These are phyloP conservation scores for Elephas maximus DNA, from an alignment of 2,113 vertebrate genomes.

Conservation along the genomic window DNA sequence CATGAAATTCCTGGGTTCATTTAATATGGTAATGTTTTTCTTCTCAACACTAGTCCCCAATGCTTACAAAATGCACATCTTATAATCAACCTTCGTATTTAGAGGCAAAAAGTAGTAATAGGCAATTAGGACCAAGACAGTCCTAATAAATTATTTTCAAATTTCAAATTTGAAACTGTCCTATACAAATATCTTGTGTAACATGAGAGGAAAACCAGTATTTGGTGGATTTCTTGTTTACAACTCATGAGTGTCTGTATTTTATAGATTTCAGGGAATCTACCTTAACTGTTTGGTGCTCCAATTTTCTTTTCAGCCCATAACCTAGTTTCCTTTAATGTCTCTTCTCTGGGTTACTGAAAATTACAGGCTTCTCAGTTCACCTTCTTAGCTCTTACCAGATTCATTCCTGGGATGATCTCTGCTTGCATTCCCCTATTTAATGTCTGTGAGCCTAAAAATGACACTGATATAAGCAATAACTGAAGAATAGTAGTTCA, in stretches of 20 bases:
- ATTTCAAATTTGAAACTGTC: background rate
- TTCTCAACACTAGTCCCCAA: background rate
- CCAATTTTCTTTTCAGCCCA: background rate
- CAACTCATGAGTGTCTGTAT: background rate
- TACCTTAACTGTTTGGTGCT: background rate
- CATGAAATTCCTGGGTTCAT: background rate
- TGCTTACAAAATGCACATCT: background rate
- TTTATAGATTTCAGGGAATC: background rate
- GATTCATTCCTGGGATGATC: background rate
- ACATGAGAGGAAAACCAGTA: background rate
- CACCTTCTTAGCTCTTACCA: background rate
- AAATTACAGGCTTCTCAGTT: background rate
- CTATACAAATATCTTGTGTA: background rate
- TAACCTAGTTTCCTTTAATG: background rate
- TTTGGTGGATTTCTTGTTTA: background rate
- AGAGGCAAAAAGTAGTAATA: background rate
- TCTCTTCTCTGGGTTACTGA: background rate
- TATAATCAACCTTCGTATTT: background rate
- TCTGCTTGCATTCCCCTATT: background rate
- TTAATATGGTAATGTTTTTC: background rate
- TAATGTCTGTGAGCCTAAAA: background rate
- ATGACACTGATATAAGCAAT: background rate
- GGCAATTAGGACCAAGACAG: background rate
- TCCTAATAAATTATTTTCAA: slow-evolving; percentile 10
- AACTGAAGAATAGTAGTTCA: background rate